Evolutionary conservation across 2,888 invertebrate species (phyloP).

Genomic region (Geotrupes spiniger): DNA sequence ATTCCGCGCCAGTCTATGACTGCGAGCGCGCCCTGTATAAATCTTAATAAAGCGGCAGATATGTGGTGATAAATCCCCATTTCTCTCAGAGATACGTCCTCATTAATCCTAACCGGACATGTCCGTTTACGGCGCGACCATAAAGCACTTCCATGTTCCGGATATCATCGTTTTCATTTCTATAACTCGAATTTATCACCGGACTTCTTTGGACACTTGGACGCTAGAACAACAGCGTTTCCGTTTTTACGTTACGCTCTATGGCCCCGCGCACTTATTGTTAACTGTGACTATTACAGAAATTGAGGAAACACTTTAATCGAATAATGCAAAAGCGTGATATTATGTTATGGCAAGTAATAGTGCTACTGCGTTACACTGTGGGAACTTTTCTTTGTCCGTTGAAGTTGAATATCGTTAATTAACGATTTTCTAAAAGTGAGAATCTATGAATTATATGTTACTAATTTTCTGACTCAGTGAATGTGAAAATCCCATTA

Average conservation of each 20-base stretch:
- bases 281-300: background rate
- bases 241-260: constrained; percentile 1
- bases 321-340: too few species aligned
- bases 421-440: too few species aligned
- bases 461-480: too few species aligned
- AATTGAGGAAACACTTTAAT: too few species aligned
- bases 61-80: constrained; percentile 54
- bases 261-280: background rate
- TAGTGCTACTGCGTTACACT: too few species aligned
- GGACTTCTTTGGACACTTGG: constrained; percentile 11
- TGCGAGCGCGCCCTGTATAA: constrained; percentile 46
- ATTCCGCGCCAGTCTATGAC: constrained; percentile 32
- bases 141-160: constrained; percentile 52
- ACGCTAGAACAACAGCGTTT: background rate
- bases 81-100: constrained; percentile 52
- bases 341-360: too few species aligned
- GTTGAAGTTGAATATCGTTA: too few species aligned
- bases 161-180: constrained; percentile 49
- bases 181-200: constrained; percentile 33
- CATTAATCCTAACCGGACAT: constrained; percentile 46
- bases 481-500: too few species aligned
- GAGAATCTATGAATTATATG: too few species aligned
- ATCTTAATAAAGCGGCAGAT: constrained; percentile 53
- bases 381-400: too few species aligned
- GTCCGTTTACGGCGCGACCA: constrained; percentile 32